Conservation (phyloP, 2,113 vertebrate genomes). For the Colistium nudipinnis region DNA sequence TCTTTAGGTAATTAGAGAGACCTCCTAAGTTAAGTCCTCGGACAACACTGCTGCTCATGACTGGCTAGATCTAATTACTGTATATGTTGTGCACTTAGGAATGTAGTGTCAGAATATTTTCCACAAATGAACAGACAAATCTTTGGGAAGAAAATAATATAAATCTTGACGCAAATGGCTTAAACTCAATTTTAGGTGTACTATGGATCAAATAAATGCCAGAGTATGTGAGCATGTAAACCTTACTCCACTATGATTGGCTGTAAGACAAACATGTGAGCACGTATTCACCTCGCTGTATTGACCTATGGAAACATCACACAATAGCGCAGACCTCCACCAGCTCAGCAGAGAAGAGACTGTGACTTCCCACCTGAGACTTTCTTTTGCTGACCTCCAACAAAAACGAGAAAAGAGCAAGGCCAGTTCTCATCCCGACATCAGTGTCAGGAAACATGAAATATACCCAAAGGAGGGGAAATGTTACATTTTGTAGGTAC, state of each 20-base stretch:
- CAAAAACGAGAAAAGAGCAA: constrained; percentile 11
- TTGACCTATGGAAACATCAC: constrained; percentile 21
- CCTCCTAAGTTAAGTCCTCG: not conserved
- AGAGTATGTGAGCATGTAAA: too few relatives aligned
- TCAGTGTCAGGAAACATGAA: constrained; percentile 4
- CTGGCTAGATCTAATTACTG: not conserved
- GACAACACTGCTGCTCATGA: not conserved
- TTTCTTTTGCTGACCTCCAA: constrained; percentile 32
- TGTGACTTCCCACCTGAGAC: constrained; percentile 40
- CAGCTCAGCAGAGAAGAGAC: constrained; percentile 38
- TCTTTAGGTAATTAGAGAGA: constrained; percentile 25
- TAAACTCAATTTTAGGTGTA: too few relatives aligned
- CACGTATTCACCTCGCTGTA: not conserved
- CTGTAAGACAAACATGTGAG: too few relatives aligned
- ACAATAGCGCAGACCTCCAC: not conserved
- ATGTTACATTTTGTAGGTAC: too few relatives aligned
- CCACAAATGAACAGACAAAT: not conserved
- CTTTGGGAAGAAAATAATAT: not conserved
- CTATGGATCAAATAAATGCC: too few relatives aligned
- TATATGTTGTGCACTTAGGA: not conserved
- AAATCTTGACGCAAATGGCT: not conserved
- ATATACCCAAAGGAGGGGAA: constrained; percentile 9
- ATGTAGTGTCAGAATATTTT: not conserved
- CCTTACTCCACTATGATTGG: too few relatives aligned
- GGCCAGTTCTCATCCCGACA: too few relatives aligned